Evolutionary conservation across 1,140 invertebrate genomes (phyloP).

Genomic region (Rhizoglyphus robini): DNA sequence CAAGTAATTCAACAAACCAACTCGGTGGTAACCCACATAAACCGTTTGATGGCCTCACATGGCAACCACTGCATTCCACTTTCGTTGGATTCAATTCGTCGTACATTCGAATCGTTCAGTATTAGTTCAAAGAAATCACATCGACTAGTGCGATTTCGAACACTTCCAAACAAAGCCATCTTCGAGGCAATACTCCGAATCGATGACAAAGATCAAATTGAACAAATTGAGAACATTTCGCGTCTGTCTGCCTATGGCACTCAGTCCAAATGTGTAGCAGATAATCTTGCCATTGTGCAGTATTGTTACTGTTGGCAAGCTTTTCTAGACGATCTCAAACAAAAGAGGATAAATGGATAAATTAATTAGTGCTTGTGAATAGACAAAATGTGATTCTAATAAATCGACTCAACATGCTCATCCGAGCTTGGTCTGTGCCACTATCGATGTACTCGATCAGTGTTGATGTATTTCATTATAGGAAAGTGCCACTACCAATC

Average conservation of each 20-base stretch:
- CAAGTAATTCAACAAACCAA: background rate
- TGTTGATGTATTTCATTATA: too few species aligned
- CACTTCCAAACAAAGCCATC: background rate
- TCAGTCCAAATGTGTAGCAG: background rate
- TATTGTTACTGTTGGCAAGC: background rate
- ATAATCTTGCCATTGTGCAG: background rate
- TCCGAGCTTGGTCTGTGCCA: too few species aligned
- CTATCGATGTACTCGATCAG: too few species aligned
- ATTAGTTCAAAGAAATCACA: background rate
- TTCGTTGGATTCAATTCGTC: background rate
- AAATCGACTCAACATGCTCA: too few species aligned
- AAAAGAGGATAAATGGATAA: too few species aligned
- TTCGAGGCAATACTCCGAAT: background rate
- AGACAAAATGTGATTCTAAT: too few species aligned
- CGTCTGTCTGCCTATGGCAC: background rate
- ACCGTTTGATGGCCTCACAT: background rate
- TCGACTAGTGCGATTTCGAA: background rate
- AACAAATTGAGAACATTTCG: background rate
- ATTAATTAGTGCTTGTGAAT: too few species aligned
- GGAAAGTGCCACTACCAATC: too few species aligned
- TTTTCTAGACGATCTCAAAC: too few species aligned
- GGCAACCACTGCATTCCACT: background rate
- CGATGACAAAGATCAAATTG: background rate
- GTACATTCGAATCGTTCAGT: background rate
- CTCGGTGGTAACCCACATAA: background rate